A percentile compares a stretch with the other conserved stretches of the same genome.
phyloP scores from a whole-genome alignment of 2,888 invertebrate species.

The Drosophila falleni region DNA sequence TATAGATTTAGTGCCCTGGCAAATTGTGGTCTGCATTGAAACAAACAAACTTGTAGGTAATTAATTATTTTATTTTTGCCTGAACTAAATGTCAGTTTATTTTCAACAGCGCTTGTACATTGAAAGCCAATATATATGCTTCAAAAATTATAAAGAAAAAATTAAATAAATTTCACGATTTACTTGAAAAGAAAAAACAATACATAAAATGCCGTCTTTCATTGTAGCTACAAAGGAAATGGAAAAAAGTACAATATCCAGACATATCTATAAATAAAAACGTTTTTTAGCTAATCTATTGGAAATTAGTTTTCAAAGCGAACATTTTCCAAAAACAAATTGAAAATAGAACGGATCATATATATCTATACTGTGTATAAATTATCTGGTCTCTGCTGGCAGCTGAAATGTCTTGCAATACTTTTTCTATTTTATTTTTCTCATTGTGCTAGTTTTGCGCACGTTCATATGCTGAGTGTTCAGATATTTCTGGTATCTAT shows the following conservation, averaged over 20 bases:
- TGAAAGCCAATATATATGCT: slow-evolving; percentile 53
- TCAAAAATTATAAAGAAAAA: slow-evolving; percentile 32
- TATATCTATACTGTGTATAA: slow-evolving; percentile 27
- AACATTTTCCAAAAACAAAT: slow-evolving; percentile 70
- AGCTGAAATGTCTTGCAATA: slow-evolving; percentile 68
- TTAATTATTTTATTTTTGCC: slow-evolving; percentile 70
- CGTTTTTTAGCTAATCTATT: slow-evolving; percentile 73
- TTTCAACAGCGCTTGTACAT: slow-evolving; percentile 59
- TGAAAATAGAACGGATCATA: slow-evolving; percentile 69
- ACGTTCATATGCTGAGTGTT: slow-evolving; percentile 46
- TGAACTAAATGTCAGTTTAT: slow-evolving; percentile 63
- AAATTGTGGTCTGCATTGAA: slow-evolving; percentile 41
- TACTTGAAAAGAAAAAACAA: slow-evolving; percentile 65
- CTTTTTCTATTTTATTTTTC: slow-evolving; percentile 40
- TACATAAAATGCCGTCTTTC: slow-evolving; percentile 64
- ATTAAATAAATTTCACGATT: slow-evolving; percentile 73
- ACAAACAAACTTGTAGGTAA: slow-evolving; percentile 67
- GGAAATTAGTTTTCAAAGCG: slow-evolving; percentile 71
- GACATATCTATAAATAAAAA: slow-evolving; percentile 67
- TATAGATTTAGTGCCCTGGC: slow-evolving; percentile 25
- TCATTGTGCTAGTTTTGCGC: slow-evolving; percentile 63
- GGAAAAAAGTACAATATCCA: slow-evolving; percentile 37
- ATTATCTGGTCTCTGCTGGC: slow-evolving; percentile 53
- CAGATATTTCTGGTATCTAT: slow-evolving; percentile 48
- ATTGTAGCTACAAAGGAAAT: slow-evolving; percentile 52